Percentiles rank a stretch among this genome's conserved stretches.
Evolutionary conservation across 92 coral and sea anemone species (phyloP).

Genomic region (Zoanthus gigantus): DNA sequence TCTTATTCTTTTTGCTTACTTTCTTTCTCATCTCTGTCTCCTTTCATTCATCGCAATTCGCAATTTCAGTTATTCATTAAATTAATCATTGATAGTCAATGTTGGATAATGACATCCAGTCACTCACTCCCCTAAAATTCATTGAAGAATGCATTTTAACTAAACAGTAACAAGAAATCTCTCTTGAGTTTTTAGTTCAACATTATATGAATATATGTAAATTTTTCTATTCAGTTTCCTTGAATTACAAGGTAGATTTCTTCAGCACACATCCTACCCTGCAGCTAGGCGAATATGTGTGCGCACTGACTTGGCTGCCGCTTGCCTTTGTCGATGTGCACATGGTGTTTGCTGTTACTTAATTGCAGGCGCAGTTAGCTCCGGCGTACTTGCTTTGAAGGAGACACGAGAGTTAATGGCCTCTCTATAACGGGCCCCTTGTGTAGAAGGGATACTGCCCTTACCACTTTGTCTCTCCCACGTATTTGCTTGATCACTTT

Average conservation of each 20-base stretch:
- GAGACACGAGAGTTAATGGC: too few species aligned
- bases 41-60: not conserved
- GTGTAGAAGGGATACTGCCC: not conserved
- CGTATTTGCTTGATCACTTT: not conserved
- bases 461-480: not conserved
- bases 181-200: not conserved
- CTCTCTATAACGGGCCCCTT: too few species aligned
- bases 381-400: too few species aligned
- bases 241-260: not conserved
- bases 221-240: not conserved
- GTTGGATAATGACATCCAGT: too few species aligned
- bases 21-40: not conserved
- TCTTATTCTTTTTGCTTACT: not conserved
- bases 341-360: too few species aligned
- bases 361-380: too few species aligned
- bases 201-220: not conserved
- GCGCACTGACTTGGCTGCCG: not conserved
- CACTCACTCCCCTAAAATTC: not conserved
- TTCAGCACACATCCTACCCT: not conserved
- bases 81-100: too few species aligned
- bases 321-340: too few species aligned
- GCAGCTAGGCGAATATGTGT: not conserved
- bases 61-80: not conserved
- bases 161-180: not conserved
- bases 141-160: not conserved